Evolutionary conservation across 2,888 invertebrate species (phyloP).

Genomic region (Meandrusa payeni): DNA sequence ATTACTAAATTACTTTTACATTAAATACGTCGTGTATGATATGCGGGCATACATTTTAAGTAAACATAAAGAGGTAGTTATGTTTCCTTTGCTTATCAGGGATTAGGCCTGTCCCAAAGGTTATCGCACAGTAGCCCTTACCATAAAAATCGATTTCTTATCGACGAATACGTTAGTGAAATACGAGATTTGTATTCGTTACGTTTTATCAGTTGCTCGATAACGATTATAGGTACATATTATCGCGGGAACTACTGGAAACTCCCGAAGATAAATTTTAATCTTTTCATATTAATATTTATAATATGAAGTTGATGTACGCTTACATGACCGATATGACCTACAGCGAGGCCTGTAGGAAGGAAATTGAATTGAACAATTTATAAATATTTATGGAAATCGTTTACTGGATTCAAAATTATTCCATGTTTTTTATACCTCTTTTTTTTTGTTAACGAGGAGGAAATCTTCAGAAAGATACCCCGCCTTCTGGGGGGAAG

Average conservation of each 20-base stretch:
- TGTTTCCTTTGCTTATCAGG: constrained; percentile 60
- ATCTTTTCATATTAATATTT: neutral
- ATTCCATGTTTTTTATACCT: no score
- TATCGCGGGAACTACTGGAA: constrained; percentile 27
- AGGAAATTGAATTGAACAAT: no score
- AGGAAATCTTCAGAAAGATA: no score
- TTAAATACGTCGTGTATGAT: no score
- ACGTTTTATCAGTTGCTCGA: constrained; percentile 47
- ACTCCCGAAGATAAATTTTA: constrained; percentile 1
- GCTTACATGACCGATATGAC: no score
- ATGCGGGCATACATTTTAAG: no score
- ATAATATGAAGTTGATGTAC: neutral
- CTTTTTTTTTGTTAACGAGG: no score
- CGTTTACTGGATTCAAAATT: no score
- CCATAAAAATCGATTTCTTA: constrained; percentile 60
- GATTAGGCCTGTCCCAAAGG: constrained; percentile 60
- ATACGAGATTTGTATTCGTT: constrained; percentile 62
- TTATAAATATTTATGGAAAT: no score
- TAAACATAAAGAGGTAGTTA: constrained; percentile 34
- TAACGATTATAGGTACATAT: constrained; percentile 42
- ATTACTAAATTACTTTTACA: no score
- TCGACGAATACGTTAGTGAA: constrained; percentile 44
- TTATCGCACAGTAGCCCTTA: constrained; percentile 68
- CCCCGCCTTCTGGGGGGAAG: no score
- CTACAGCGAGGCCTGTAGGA: no score